phyloP scores from a whole-genome alignment of 2,113 vertebrate species.

The Onychostoma macrolepis region DNA sequence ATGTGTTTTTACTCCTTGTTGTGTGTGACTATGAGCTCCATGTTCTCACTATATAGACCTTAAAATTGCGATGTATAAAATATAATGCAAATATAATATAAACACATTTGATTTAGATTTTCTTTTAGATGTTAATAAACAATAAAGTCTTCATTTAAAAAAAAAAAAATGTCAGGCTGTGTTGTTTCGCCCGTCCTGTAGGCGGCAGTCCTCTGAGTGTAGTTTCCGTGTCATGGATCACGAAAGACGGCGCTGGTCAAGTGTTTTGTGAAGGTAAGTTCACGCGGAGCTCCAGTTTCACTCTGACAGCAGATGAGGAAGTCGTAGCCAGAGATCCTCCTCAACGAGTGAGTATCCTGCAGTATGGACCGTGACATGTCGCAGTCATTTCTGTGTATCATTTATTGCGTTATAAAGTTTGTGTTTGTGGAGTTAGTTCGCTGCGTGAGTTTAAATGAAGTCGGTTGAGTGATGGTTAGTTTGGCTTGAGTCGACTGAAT shows the following conservation, averaged over 20 bases:
- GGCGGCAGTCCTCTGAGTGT: slow-evolving; percentile 46
- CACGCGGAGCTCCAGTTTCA: slow-evolving; percentile 3
- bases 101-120: too few species aligned
- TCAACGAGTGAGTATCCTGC: slow-evolving; percentile 42
- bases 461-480: background rate
- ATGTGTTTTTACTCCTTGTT: too few species aligned
- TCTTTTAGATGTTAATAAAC: too few species aligned
- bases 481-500: too few species aligned
- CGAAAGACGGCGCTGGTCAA: slow-evolving; percentile 37
- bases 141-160: too few species aligned
- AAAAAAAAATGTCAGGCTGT: background rate
- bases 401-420: background rate
- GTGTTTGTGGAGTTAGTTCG: background rate
- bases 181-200: slow-evolving; percentile 47
- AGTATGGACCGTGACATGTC: background rate
- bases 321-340: slow-evolving; percentile 36
- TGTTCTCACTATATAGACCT: too few species aligned
- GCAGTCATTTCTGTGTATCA: background rate
- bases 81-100: too few species aligned
- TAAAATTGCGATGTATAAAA: too few species aligned
- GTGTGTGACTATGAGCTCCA: too few species aligned
- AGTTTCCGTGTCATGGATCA: background rate
- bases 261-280: slow-evolving; percentile 51
- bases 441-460: background rate
- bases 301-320: slow-evolving; percentile 54